Conservation (phyloP, 1,140 invertebrate species). For the Drosophila pandora region DNA sequence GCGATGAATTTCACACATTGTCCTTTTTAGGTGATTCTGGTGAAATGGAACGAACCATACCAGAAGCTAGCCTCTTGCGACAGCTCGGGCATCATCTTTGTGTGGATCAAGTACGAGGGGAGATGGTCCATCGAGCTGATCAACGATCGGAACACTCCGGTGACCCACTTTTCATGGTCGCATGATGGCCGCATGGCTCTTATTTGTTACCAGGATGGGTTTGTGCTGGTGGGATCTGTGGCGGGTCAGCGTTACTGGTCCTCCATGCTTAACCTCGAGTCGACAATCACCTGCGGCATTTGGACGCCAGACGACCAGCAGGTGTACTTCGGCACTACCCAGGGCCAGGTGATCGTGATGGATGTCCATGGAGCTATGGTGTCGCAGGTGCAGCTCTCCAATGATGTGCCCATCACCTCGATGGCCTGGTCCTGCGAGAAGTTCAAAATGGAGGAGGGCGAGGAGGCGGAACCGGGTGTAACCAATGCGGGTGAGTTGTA, state of each 20-base stretch:
- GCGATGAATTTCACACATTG: background rate
- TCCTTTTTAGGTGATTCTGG: constrained; percentile 92
- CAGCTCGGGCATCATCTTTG: constrained; percentile 98
- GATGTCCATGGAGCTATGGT: constrained; percentile 98
- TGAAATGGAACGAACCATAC: constrained; percentile 99
- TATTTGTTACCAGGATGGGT: constrained; percentile 99
- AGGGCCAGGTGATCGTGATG: constrained; percentile 97
- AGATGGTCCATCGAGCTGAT: constrained; percentile 99
- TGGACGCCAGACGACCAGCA: constrained; percentile 99
- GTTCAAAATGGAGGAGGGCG: constrained; percentile 98
- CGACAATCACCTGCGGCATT: constrained; percentile 96
- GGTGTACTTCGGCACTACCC: constrained; percentile 97
- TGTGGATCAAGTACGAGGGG: constrained; percentile 99
- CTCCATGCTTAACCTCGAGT: constrained; percentile 97
- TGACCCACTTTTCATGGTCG: constrained; percentile 99
- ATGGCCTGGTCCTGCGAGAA: constrained; percentile 99
- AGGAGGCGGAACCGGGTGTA: constrained; percentile 87
- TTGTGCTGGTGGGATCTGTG: constrained; percentile 97
- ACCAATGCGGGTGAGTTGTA: constrained; percentile 83
- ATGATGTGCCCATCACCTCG: constrained; percentile 92
- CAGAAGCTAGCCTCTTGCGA: constrained; percentile 99
- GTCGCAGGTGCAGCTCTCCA: constrained; percentile 92
- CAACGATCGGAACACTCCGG: constrained; percentile 98
- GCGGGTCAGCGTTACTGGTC: constrained; percentile 99
- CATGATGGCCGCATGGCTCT: constrained; percentile 99